phyloP scores from a whole-genome alignment of 2,888 invertebrate species.

The Scrobipalpa atriplicella region DNA sequence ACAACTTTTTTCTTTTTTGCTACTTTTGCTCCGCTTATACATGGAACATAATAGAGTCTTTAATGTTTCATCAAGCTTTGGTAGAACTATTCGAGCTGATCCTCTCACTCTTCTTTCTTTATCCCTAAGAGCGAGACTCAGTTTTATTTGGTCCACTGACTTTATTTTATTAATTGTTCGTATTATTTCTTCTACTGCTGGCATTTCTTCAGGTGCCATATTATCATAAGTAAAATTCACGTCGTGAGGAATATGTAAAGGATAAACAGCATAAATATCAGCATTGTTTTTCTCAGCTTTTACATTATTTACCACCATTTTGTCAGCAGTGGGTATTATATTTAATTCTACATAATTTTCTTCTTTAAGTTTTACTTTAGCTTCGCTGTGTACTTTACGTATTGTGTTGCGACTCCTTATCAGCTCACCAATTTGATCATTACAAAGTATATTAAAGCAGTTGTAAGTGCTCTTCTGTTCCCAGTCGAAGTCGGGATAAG shows the following conservation, averaged over 20 bases:
- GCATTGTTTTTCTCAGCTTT: background rate
- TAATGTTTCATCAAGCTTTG: background rate
- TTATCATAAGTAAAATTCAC: background rate
- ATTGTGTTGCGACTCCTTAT: background rate
- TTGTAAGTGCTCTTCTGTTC: background rate
- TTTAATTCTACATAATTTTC: background rate
- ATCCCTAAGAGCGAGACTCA: background rate
- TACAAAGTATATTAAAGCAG: background rate
- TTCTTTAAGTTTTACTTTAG: background rate
- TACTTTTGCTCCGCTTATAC: background rate
- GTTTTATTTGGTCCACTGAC: background rate
- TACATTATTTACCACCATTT: background rate
- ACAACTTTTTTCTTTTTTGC: background rate
- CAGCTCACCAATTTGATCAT: background rate
- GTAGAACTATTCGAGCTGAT: background rate
- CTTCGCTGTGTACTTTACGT: constrained; percentile 1
- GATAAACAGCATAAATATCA: background rate
- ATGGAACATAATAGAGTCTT: background rate
- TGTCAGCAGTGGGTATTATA: background rate
- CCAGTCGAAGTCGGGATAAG: constrained; percentile 8
- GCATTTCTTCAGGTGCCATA: background rate
- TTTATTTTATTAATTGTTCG: background rate
- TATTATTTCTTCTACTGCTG: constrained; percentile 2
- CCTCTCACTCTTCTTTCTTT: background rate
- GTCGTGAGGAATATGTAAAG: background rate